These are phyloP conservation scores for Cremastinae sp. DNA, from an alignment of 2,888 invertebrate genomes.

Conservation along the genomic window DNA sequence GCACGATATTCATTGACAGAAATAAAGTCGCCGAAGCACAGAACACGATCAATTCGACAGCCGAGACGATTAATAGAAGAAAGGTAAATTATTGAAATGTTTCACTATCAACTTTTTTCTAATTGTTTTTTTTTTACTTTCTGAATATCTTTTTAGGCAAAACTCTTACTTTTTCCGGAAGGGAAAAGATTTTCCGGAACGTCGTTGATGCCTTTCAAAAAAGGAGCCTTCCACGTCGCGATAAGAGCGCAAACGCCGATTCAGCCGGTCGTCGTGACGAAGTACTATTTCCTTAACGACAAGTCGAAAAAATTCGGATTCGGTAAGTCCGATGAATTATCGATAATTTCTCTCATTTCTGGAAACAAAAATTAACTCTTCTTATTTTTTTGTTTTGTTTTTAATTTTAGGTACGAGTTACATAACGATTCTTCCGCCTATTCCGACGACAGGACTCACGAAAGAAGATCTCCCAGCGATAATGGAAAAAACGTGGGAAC, in stretches of 20 bases:
- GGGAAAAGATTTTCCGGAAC: slow-evolving; percentile 92
- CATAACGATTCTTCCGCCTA: slow-evolving; percentile 88
- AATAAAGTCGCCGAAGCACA: slow-evolving; percentile 87
- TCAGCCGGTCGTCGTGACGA: slow-evolving; percentile 93
- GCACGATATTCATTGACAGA: slow-evolving; percentile 93
- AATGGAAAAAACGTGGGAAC: slow-evolving; percentile 85
- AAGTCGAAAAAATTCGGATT: slow-evolving; percentile 85
- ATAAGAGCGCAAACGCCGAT: slow-evolving; percentile 91
- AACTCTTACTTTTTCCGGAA: slow-evolving; percentile 94
- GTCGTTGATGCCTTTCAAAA: slow-evolving; percentile 93
- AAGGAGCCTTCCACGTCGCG: slow-evolving; percentile 97
- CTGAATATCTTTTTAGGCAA: slow-evolving; percentile 82
- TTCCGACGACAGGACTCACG: slow-evolving; percentile 85
- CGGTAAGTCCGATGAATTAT: slow-evolving; percentile 80
- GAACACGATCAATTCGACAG: slow-evolving; percentile 87
- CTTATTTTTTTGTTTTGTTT: background rate
- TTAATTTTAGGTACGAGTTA: slow-evolving; percentile 84
- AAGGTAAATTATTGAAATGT: slow-evolving; percentile 81
- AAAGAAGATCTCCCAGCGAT: slow-evolving; percentile 85
- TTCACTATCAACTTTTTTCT: background rate
- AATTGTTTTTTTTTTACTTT: background rate
- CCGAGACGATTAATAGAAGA: slow-evolving; percentile 84
- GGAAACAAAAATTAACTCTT: background rate
- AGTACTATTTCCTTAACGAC: slow-evolving; percentile 88
- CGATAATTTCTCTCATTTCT: background rate